These are phyloP conservation scores for Watersipora subatra DNA, from an alignment of 1,140 invertebrate species.

Conservation along the genomic window DNA sequence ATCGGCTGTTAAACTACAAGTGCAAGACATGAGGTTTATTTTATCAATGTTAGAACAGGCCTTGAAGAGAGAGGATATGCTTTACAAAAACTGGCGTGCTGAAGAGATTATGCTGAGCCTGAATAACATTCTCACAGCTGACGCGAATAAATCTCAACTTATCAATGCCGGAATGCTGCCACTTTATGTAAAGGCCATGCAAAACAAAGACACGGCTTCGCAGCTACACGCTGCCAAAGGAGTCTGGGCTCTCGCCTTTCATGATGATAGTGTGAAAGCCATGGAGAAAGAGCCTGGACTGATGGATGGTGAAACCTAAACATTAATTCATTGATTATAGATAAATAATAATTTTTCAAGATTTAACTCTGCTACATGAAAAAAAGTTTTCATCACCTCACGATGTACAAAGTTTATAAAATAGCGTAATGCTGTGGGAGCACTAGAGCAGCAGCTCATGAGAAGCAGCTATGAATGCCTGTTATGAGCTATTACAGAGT, in stretches of 20 bases:
- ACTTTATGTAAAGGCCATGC: conserved; percentile 18
- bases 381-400: too few species aligned
- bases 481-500: too few species aligned
- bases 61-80: conserved; percentile 16
- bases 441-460: too few species aligned
- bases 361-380: too few species aligned
- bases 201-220: conserved; percentile 10
- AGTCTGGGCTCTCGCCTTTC: background rate
- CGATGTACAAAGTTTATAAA: too few species aligned
- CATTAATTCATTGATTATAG: too few species aligned
- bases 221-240: conserved; percentile 12
- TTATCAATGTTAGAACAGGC: conserved; percentile 14
- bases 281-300: conserved; percentile 19
- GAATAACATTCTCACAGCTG: conserved; percentile 24
- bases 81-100: conserved; percentile 20
- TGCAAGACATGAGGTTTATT: conserved; percentile 11
- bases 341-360: too few species aligned
- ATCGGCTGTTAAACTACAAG: conserved; percentile 8
- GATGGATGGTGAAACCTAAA: too few species aligned
- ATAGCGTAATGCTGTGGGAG: too few species aligned
- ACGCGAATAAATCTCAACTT: conserved; percentile 23
- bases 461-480: too few species aligned
- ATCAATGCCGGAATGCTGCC: conserved; percentile 17
- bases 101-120: conserved; percentile 21
- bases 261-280: conserved; percentile 14